A percentile compares a stretch with the other conserved stretches of the same genome.
phyloP scores from a whole-genome alignment of 2,113 vertebrate species.

The Megaptera novaeangliae region DNA sequence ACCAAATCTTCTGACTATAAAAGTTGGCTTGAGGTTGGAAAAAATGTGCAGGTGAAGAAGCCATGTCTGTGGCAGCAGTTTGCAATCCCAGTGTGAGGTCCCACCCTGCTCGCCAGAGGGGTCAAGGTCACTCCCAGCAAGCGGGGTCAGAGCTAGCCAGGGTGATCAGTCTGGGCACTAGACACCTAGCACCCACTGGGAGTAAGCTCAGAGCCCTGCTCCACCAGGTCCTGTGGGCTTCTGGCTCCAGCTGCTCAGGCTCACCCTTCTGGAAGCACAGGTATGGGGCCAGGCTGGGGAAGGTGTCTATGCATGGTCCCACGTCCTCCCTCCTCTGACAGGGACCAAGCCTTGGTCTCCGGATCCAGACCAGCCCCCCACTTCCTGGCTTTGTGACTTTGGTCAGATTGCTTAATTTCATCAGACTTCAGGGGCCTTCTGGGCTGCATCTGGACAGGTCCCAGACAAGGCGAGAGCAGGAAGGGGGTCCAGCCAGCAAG shows the following conservation, averaged over 20 bases:
- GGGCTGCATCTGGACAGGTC: background rate
- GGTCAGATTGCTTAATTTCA: background rate
- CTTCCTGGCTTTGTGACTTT: background rate
- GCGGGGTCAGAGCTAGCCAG: background rate
- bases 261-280: background rate
- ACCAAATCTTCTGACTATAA: background rate
- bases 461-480: background rate
- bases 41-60: background rate
- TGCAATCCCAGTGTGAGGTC: background rate
- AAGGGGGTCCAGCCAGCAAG: background rate
- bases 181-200: background rate
- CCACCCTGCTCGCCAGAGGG: background rate
- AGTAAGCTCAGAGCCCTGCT: background rate
- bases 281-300: background rate
- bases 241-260: background rate
- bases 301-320: too few relatives aligned
- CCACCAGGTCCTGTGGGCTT: background rate
- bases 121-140: background rate
- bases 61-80: background rate
- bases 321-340: background rate
- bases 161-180: background rate
- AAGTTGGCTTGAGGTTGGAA: background rate
- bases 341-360: background rate
- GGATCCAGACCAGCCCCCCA: background rate
- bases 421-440: background rate